These are phyloP conservation scores for Chrosomus eos DNA, from an alignment of 2,797 vertebrate species.

Conservation along the genomic window DNA sequence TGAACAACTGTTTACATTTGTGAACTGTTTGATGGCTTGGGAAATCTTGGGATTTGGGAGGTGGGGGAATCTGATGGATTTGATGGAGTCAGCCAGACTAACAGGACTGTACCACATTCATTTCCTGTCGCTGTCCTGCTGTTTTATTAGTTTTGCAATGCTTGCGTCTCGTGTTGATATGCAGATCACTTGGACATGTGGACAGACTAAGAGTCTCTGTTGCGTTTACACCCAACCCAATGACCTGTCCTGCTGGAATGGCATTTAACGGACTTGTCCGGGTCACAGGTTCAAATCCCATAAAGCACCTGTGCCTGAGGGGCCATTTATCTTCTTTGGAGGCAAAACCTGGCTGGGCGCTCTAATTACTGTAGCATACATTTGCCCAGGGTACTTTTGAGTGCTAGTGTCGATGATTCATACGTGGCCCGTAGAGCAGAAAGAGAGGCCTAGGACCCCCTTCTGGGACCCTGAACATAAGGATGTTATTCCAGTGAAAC, in stretches of 20 bases:
- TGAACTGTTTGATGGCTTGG: slow-evolving; percentile 35
- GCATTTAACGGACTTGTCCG: slow-evolving; percentile 23
- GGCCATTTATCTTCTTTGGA: slow-evolving; percentile 40
- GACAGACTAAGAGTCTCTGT: slow-evolving; percentile 18
- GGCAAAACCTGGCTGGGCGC: slow-evolving; percentile 30
- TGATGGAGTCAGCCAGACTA: slow-evolving; percentile 24
- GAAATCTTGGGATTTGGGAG: slow-evolving; percentile 11
- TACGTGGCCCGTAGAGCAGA: slow-evolving; percentile 19
- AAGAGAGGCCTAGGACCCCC: slow-evolving; percentile 26
- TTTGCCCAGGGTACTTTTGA: slow-evolving; percentile 12
- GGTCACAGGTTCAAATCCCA: slow-evolving; percentile 31
- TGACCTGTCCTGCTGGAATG: slow-evolving; percentile 5
- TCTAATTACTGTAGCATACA: slow-evolving; percentile 51
- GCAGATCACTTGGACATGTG: slow-evolving; percentile 22
- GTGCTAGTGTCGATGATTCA: slow-evolving; percentile 32
- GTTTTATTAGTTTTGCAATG: slow-evolving; percentile 52
- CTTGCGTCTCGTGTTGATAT: slow-evolving; percentile 30
- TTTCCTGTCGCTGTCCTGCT: slow-evolving; percentile 50
- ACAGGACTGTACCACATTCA: slow-evolving; percentile 47
- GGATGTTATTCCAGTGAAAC: slow-evolving; percentile 46
- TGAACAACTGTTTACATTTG: slow-evolving; percentile 49
- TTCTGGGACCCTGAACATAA: slow-evolving; percentile 43
- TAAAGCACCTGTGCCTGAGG: slow-evolving; percentile 39
- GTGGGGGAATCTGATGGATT: neutral
- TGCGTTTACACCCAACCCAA: slow-evolving; percentile 6